Base-by-base conservation (phyloP, 2,888 invertebrate genomes). In the Clusia tigrina region DNA sequence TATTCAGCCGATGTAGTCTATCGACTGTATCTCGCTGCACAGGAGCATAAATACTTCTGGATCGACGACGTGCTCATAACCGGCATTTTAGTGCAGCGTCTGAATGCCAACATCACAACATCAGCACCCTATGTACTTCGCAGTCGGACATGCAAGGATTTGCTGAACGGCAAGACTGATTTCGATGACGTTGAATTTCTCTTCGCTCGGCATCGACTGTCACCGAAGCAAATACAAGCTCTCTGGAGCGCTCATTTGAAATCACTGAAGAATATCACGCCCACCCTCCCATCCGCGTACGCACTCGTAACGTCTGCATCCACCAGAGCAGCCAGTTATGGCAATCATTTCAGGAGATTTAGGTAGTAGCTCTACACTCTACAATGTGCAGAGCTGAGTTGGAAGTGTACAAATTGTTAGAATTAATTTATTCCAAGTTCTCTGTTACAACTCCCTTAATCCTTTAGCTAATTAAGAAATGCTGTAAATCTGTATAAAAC, bases 11-110 rank as follows among this genome's bases (percentile, higher is more conserved):
- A 90, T 76, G 87, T 88, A 42, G 87, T 87, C 17, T 85, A 85
- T 62, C 83, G 85, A 25, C 81, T 90, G 15, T 87, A 89, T 56
- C 84, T 83, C 60, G 86, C 86, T 54, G 90, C 90, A 1, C 88
- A 89, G 72, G 83, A 81, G 6, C 82, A 86, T 2, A 87, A 87
- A 1, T 93, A 90, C 77, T 92, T 93, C 84, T 93, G 93, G 93
- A 90, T 93, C 56, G 93, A 94, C 77, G 93, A 93, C 80, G 91
- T 91, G 37, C 91, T 90, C 73, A 86, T 93, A 38, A 93, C 93
- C 0, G 93, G 93, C 23, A 85, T 87, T 0, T 77, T 89, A 60
- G 86, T 87, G 12, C 83, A 85, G 70, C 83, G 84, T 67, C 82
- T 84, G 42, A 87, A 87, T 73, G 79, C 86, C 55, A 85, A 85